Evolutionary conservation across 2,888 invertebrate genomes (phyloP), one percentile per base, ranked within the genome.

Genomic region (Nezara viridula): DNA sequence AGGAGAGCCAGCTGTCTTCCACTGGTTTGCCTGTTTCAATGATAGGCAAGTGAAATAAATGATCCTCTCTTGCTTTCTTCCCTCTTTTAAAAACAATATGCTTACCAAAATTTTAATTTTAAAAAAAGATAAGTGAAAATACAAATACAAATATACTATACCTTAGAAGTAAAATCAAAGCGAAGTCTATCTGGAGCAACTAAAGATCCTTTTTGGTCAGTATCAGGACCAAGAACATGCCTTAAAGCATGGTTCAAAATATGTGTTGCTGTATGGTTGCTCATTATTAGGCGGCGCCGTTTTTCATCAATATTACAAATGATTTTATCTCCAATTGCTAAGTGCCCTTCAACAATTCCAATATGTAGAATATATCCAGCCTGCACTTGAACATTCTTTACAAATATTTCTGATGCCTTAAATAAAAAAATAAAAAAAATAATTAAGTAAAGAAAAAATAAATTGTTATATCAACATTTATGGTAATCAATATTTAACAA

Each of bases 191-290:
- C 99, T 1, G 99, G 98, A 92, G 99, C 98, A 1, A 99, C 99
- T 55, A 99, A 94, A 0, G 99, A 99, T 50, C 99, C 99, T 92
- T 97, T 96, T 93, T 99, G 99, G 93, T 99, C 98, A 21, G 98
- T 96, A 91, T 98, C 98, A 91, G 96, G 96, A 21, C 98, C 97
- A 73, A 99, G 94, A 44, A 99, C 98, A 92, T 96, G 96, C 90
- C 99, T 94, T 90, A 99, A 94, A 40, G 98, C 98, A 93, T 96
- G 98, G 94, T 99, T 99, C 24, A 99, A 94, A 77, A 98, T 95
- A 93, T 99, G 99, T 0, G 99, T 99, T 40, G 98, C 99, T 77
- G 99, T 97, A 93, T 99, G 98, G 94, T 99, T 99, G 93, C 97
- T 98, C 99, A 99, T 99, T n/a, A 99, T 95, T 50, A 97, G 94